A percentile compares a stretch with the other conserved stretches of the same genome.
These are phyloP conservation scores for Oenanthe oenanthe DNA, from an alignment of 2,113 vertebrate genomes.

Conservation along the genomic window DNA sequence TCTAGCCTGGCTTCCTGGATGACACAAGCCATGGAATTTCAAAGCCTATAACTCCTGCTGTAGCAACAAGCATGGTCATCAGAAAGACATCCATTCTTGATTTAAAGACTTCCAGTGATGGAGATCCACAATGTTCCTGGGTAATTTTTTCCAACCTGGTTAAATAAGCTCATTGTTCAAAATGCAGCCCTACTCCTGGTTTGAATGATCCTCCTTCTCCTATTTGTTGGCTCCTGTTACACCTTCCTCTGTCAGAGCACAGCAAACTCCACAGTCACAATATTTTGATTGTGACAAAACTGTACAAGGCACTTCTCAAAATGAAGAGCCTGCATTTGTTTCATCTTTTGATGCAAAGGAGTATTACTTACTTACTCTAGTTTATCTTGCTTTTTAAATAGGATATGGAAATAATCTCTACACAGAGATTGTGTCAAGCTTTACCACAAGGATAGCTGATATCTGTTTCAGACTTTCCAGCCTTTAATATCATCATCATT, in stretches of 20 bases:
- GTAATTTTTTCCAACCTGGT: constrained; percentile 6
- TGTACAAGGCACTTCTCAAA: neutral
- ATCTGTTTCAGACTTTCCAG: neutral
- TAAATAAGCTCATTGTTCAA: constrained; percentile 45
- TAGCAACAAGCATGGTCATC: neutral
- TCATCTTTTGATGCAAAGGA: neutral
- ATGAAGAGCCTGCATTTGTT: neutral
- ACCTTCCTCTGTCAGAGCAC: neutral
- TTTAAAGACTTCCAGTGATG: constrained; percentile 45
- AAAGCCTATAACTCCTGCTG: constrained; percentile 32
- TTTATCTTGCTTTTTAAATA: neutral
- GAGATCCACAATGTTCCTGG: neutral
- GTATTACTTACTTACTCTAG: neutral
- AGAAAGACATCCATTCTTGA: constrained; percentile 23
- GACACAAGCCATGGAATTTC: constrained; percentile 32
- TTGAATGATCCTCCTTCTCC: neutral
- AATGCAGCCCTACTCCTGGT: neutral
- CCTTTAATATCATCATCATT: neutral
- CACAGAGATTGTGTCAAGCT: neutral
- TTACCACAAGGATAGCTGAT: neutral
- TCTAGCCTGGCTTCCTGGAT: neutral
- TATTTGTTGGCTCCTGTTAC: neutral
- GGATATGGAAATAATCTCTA: neutral
- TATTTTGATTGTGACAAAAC: neutral
- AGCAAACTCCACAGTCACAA: neutral